These are phyloP conservation scores for Ammospiza nelsoni DNA, from an alignment of 2,113 vertebrate genomes.

Conservation along the genomic window DNA sequence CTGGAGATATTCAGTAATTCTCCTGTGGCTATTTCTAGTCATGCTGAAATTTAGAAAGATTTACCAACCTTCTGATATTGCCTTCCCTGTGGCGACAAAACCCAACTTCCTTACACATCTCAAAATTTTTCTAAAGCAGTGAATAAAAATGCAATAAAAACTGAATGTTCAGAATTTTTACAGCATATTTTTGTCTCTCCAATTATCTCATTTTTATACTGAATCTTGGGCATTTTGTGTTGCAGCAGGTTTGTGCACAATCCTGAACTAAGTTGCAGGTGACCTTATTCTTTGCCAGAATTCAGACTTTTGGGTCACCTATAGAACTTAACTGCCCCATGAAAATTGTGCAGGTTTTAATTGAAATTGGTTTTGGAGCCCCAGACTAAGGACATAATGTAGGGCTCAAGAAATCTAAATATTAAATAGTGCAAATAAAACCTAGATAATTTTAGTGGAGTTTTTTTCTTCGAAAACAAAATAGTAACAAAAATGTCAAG, in stretches of 20 bases:
- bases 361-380: not conserved
- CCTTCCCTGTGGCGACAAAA: not conserved
- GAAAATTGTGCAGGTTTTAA: not conserved
- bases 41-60: conserved; percentile 18
- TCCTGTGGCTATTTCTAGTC: conserved; percentile 30
- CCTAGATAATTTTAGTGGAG: not conserved
- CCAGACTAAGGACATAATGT: not conserved
- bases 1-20: conserved; percentile 3
- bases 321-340: not conserved
- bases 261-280: not conserved
- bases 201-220: not conserved
- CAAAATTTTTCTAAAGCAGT: not conserved
- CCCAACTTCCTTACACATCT: not conserved
- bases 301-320: not conserved
- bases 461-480: not conserved
- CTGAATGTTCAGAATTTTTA: not conserved
- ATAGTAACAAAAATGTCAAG: not conserved
- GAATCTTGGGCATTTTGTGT: not conserved
- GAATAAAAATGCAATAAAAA: not conserved
- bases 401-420: not conserved
- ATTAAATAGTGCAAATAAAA: not conserved
- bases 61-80: not conserved
- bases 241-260: not conserved
- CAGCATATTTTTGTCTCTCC: not conserved
- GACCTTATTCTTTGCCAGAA: not conserved